These are phyloP conservation scores for Ia io DNA, from an alignment of 2,113 vertebrate species.

Conservation along the genomic window DNA sequence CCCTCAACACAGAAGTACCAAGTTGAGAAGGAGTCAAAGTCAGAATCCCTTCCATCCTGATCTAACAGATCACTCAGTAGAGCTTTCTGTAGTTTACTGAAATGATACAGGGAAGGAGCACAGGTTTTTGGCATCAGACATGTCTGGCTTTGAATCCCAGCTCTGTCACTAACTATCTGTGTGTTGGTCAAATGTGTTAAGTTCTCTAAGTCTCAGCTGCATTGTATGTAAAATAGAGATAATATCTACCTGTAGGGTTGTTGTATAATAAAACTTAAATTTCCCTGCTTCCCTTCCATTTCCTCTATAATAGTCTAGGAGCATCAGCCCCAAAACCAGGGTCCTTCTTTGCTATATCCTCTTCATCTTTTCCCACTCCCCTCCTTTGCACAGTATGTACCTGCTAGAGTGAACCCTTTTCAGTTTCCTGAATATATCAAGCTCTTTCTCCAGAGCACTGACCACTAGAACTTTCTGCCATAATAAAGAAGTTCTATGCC, in stretches of 20 bases:
- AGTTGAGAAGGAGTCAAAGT: background rate
- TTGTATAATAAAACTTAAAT: background rate
- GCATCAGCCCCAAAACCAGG: background rate
- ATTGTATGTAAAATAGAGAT: background rate
- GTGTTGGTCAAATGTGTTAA: background rate
- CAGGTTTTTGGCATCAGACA: background rate
- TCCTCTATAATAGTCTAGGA: background rate
- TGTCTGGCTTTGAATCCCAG: conserved; percentile 12
- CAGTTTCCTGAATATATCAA: conserved; percentile 10
- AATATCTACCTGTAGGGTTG: background rate
- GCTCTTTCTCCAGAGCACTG: background rate
- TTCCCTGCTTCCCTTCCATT: background rate
- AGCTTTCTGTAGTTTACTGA: background rate
- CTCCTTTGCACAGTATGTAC: background rate
- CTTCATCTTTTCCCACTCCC: background rate
- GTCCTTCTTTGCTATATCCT: background rate
- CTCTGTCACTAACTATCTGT: background rate
- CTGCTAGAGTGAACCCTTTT: background rate
- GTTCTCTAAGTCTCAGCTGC: background rate
- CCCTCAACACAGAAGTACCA: background rate
- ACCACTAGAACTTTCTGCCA: background rate
- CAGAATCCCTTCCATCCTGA: conserved; percentile 1
- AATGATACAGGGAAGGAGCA: background rate
- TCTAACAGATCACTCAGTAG: background rate
- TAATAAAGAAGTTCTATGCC: background rate